phyloP scores from a whole-genome alignment of 2,113 vertebrate genomes.

The Turnix velox region DNA sequence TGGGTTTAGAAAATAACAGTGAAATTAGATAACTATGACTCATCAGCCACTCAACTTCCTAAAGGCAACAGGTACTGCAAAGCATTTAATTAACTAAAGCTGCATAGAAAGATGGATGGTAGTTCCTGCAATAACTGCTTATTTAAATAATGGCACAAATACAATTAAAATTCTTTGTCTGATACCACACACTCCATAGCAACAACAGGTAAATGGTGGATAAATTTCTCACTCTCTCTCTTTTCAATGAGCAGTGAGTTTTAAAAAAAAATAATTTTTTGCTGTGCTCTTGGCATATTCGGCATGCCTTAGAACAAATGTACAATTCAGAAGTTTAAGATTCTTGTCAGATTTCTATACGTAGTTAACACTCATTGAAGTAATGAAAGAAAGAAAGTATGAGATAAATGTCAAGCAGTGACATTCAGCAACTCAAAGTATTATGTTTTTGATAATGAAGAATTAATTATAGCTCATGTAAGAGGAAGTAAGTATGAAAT shows the following conservation, averaged over 20 bases:
- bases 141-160: not conserved
- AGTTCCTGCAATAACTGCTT: not conserved
- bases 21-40: constrained; percentile 4
- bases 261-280: no score
- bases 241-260: not conserved
- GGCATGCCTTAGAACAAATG: not conserved
- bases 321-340: not conserved
- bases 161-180: not conserved
- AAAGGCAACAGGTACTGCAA: not conserved
- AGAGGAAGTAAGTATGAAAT: not conserved
- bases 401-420: not conserved
- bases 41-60: not conserved
- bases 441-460: not conserved
- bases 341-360: not conserved
- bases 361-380: not conserved
- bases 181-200: not conserved
- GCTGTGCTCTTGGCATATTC: not conserved
- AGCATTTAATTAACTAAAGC: not conserved
- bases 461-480: not conserved
- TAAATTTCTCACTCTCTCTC: not conserved
- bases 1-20: not conserved
- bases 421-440: not conserved
- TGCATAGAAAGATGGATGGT: not conserved
- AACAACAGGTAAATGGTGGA: not conserved
- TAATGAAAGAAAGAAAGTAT: not conserved